Evolutionary conservation across 1,140 invertebrate genomes (phyloP).

Genomic region (Probaryconus sp.): DNA sequence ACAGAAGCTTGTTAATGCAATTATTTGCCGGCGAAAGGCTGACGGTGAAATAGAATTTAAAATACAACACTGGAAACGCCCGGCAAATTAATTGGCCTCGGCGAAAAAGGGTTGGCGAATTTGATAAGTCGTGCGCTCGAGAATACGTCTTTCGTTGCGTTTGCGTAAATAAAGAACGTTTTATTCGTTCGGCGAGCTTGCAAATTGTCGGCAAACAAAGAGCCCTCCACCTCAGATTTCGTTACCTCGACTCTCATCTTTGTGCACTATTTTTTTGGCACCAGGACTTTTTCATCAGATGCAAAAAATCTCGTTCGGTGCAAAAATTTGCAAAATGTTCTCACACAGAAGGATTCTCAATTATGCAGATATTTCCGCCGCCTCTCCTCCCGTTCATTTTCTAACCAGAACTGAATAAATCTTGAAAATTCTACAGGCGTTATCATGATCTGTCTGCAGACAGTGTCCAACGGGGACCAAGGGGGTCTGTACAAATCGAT

Average conservation of each 20-base stretch:
- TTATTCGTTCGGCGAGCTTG: constrained; percentile 25
- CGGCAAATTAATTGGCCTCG: constrained; percentile 44
- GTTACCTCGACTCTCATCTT: constrained; percentile 15
- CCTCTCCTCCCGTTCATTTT: too few species aligned
- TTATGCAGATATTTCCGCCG: constrained; percentile 34
- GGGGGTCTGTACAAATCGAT: constrained; percentile 54
- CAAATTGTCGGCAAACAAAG: constrained; percentile 52
- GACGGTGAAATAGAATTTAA: constrained; percentile 35
- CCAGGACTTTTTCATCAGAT: too few species aligned
- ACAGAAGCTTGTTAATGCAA: constrained; percentile 46
- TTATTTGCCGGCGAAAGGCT: constrained; percentile 12
- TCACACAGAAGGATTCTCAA: constrained; percentile 32
- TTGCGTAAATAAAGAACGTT: constrained; percentile 12
- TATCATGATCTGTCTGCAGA: constrained; percentile 42
- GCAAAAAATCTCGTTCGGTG: neutral
- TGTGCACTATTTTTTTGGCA: constrained; percentile 3
- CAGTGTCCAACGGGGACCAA: constrained; percentile 30
- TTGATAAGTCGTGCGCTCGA: constrained; percentile 23
- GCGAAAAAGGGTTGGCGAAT: constrained; percentile 26
- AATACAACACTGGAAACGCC: constrained; percentile 39
- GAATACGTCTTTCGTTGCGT: constrained; percentile 21
- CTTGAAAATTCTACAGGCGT: constrained; percentile 25
- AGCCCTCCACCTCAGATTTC: constrained; percentile 36
- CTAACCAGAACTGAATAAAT: constrained; percentile 42
- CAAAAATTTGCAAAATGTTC: constrained; percentile 11